A percentile compares a stretch with the other conserved stretches of the same genome.
Evolutionary conservation across 2,797 vertebrate genomes (phyloP).

Genomic region (Pseudochirops corinnae): DNA sequence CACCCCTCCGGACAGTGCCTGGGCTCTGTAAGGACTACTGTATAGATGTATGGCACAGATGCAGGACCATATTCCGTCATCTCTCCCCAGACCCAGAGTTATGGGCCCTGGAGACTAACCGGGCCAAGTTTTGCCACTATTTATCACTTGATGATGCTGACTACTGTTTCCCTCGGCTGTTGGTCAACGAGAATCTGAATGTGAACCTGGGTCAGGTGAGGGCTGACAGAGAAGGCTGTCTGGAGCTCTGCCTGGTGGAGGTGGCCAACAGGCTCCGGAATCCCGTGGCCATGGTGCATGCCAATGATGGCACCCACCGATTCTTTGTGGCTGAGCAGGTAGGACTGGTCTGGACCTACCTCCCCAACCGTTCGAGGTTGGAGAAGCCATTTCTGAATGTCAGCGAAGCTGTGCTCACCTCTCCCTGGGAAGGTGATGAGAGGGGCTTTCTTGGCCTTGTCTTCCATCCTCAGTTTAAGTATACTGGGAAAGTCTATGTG

Average conservation of each 20-base stretch:
- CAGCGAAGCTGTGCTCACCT: slow-evolving; percentile 92
- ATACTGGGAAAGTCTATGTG: slow-evolving; percentile 93
- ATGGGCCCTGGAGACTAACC: slow-evolving; percentile 84
- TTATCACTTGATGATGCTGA: slow-evolving; percentile 91
- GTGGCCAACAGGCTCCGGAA: slow-evolving; percentile 93
- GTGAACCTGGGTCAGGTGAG: slow-evolving; percentile 91
- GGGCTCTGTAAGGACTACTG: slow-evolving; percentile 96
- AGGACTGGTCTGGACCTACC: slow-evolving; percentile 95
- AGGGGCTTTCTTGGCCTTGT: slow-evolving; percentile 94
- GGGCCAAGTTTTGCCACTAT: slow-evolving; percentile 87
- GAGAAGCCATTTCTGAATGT: slow-evolving; percentile 94
- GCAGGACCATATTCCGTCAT: slow-evolving; percentile 86
- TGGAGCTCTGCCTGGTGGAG: slow-evolving; percentile 94
- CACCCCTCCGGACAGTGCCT: slow-evolving; percentile 90
- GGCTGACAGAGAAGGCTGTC: slow-evolving; percentile 89
- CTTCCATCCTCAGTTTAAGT: slow-evolving; percentile 93
- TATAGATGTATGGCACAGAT: slow-evolving; percentile 88
- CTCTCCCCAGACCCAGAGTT: slow-evolving; percentile 88
- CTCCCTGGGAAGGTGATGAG: slow-evolving; percentile 97
- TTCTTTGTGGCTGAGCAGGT: slow-evolving; percentile 97
- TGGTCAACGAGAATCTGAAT: slow-evolving; percentile 89
- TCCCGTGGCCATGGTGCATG: slow-evolving; percentile 95
- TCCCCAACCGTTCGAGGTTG: slow-evolving; percentile 90
- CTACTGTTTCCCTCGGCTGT: slow-evolving; percentile 94
- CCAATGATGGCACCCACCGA: slow-evolving; percentile 93